Evolutionary conservation across 37 sponge, comb jelly and placozoan genomes (phyloP), one percentile per base, ranked within the genome.

Genomic region (Tethya wilhelma): DNA sequence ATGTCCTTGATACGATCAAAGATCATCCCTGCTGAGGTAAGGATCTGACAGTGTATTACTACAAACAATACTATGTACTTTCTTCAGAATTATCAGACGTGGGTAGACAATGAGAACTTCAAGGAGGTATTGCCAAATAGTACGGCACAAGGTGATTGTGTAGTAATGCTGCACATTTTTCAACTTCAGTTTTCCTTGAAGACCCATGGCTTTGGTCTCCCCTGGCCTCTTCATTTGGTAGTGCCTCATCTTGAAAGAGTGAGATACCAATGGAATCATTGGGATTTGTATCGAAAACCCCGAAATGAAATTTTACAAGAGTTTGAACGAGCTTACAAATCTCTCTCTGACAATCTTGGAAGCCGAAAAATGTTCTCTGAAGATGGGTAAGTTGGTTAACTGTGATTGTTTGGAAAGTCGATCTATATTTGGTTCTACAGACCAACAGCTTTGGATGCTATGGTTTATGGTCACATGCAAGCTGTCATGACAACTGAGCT

Each of bases 351-450:
- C 26, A 12, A 26, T n/a, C 28, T 60, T 25, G 63, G 28, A 12
- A 60, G 22, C 7, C 6, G 28, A 8, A 23, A 60, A 26, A 12
- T 23, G 11, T 60, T 60, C 63, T 60, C 22, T n/a, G 28, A n/a
- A 25, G 28, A n/a, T 60, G 63, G 63, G 63, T 60, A 60, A 49
- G 53, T 49, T 49, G n/a, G n/a, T n/a, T n/a, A n/a, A n/a, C n/a
- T n/a, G n/a, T n/a, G n/a, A n/a, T n/a, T n/a, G n/a, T n/a, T n/a
- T n/a, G n/a, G n/a, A n/a, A n/a, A n/a, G n/a, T n/a, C n/a, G n/a
- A n/a, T n/a, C n/a, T n/a, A n/a, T n/a, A n/a, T n/a, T n/a, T n/a
- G n/a, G n/a, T n/a, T 17, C 67, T 36, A 29, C 19, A 67, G 67
- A 36, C 19, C 36, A 20, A 67, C 67, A 8, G 36, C 39, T 67